phyloP scores from a whole-genome alignment of 2,797 vertebrate genomes.

The Amphiprion clarkii region DNA sequence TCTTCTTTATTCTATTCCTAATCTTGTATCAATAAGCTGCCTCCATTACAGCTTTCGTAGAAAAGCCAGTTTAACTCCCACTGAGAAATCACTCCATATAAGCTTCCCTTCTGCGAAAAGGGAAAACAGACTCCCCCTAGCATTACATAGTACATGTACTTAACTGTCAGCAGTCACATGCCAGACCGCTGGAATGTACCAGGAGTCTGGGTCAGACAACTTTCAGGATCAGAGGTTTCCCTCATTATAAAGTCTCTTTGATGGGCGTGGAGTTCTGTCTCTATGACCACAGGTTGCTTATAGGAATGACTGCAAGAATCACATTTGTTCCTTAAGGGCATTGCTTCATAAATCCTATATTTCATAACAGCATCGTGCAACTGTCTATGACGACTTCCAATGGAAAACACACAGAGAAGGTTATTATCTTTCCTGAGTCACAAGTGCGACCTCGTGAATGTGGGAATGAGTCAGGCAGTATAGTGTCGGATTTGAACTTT shows the following conservation, averaged over 20 bases:
- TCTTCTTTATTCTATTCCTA: too few species aligned
- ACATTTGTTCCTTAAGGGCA: background rate
- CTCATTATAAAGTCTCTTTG: slow-evolving; percentile 4
- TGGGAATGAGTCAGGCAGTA: background rate
- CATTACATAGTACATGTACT: slow-evolving; percentile 7
- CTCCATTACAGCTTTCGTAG: background rate
- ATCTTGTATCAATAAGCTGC: too few species aligned
- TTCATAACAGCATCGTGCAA: too few species aligned
- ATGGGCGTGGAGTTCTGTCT: background rate
- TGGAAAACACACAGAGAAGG: background rate
- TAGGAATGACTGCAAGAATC: background rate
- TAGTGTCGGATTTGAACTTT: background rate
- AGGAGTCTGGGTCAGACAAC: slow-evolving; percentile 35
- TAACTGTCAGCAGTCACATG: slow-evolving; percentile 59
- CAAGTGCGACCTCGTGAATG: slow-evolving; percentile 22
- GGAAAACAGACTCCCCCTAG: background rate
- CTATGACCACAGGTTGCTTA: slow-evolving; percentile 13
- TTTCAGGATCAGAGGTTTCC: slow-evolving; percentile 23
- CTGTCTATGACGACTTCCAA: background rate
- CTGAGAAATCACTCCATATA: background rate
- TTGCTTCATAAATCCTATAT: too few species aligned
- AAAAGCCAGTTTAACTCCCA: background rate
- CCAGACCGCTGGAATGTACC: slow-evolving; percentile 39
- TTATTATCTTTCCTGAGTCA: slow-evolving; percentile 31
- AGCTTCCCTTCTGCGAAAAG: background rate